Base-by-base conservation (phyloP, 2,113 vertebrate species). In the Planiliza haematocheilus region DNA sequence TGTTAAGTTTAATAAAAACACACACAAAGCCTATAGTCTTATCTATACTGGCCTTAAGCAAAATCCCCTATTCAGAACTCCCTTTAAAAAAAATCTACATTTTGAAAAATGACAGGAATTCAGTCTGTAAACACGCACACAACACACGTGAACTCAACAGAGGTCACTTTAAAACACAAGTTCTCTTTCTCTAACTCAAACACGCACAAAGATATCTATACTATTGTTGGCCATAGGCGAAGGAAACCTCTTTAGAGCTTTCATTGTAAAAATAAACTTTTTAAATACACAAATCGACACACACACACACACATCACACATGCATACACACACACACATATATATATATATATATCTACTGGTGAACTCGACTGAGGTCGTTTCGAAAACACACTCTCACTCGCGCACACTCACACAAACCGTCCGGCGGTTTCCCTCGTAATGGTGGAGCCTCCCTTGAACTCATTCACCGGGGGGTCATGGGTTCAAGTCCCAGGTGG, bases 401-500 rank as follows among this genome's bases (percentile, higher is more conserved):
- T 38, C 65, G 21, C 20, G 34, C 36, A 63, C 48, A 24, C 24
- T 51, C 48, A 3, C 4, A 37, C 56, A 58, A 1, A 49, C 65
- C 42, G 24, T 56, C 57, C 42, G 48, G 75, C 17, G 57, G 70
- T 65, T 74, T 72, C 72, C 61, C 60, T 53, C 81, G 73, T 81
- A 86, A 88, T 79, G 83, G 60, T 58, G 68, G 77, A 86, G 81
- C 82, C 84, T 90, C 73, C 83, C 83, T 79, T 92, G 90, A 93
- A 93, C 92, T 89, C 89, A 86, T 89, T 90, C 90, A 93, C 89
- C 77, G 57, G 36, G 57, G 72, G 92, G 91, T 94, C 91, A 92
- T 45, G 76, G 90, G 92, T 93, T 94, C 92, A 93, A 92, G 91
- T 94, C 92, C 91, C 89, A 77, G 53, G 77, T 91, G 89, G 87